These are phyloP conservation scores for Rhingia rostrata DNA, from an alignment of 2,888 invertebrate species.

Conservation along the genomic window DNA sequence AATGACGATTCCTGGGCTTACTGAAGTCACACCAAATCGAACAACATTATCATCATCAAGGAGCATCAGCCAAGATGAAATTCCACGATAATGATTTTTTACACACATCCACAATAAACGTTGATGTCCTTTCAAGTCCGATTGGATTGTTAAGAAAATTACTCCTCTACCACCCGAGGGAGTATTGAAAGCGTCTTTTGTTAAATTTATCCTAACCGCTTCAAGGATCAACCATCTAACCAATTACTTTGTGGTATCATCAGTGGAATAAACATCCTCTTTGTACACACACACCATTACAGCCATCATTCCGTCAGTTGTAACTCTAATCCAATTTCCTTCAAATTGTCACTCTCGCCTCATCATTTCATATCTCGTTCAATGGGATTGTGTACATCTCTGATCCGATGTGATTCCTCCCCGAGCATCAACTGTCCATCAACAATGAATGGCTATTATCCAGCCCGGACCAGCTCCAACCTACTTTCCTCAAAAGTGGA, in stretches of 20 bases:
- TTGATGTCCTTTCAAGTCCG: conserved; percentile 10
- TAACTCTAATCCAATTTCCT: conserved; percentile 42
- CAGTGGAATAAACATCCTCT: conserved; percentile 29
- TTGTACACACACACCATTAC: not conserved
- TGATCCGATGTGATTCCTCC: not conserved
- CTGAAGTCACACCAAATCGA: too few relatives aligned
- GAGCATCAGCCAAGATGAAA: not conserved
- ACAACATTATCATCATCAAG: too few relatives aligned
- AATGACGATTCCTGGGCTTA: too few relatives aligned
- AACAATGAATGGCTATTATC: conserved; percentile 21
- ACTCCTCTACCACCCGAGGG: not conserved
- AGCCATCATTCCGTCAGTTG: not conserved
- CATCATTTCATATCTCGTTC: conserved; percentile 40
- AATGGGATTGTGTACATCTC: conserved; percentile 8
- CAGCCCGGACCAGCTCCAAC: not conserved
- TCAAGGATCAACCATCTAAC: conserved; percentile 3
- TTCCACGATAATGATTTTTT: not conserved
- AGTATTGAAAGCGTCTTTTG: not conserved
- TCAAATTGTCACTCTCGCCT: conserved; percentile 42
- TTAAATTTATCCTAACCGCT: not conserved
- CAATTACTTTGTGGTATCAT: conserved; percentile 57
- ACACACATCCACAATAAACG: not conserved
- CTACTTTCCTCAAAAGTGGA: not conserved
- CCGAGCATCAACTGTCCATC: conserved; percentile 48
- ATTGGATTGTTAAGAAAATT: conserved; percentile 27